Base-by-base conservation (phyloP, 2,888 invertebrate species). In the Metopia argyrocephala region DNA sequence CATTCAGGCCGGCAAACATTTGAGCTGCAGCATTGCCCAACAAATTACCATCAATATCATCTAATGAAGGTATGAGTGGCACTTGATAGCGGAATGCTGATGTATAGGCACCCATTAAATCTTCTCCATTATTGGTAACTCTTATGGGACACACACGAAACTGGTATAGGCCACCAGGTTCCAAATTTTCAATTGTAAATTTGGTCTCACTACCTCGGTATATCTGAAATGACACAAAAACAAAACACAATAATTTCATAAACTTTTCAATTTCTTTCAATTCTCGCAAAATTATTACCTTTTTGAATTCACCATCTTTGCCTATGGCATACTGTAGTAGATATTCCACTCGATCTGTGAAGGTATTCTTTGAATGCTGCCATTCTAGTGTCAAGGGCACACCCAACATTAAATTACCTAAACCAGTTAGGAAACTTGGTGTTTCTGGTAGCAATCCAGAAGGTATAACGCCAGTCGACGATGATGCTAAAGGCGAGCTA, bases 101-200 rank as follows among this genome's bases (percentile, higher is more conserved):
- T 83, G 96, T 95, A 91, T 93, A 94, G 82, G 95, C 93, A 79
- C 96, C 95, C 25, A 85, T 73, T 78, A 92, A 90, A 84, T 95
- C 92, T 85, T 93, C 92, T 1, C 87, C 87, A 50, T 93, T 92
- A 66, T 91, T 91, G 85, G 92, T 91, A 71, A 92, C 89, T 61
- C 97, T 93, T 86, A 96, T 93, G 28, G 95, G 94, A 91, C 95
- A 94, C 83, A 97, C 96, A 71, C 96, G 93, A 86, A 95, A 93
- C 86, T 91, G 91, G 91, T 96, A 96, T 88, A 95, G 95, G 71
- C 93, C 93, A 86, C 95, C 95, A 66, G 94, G 92, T 85, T 95
- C 94, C 88, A 97, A 92, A 87, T 94, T 93, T 91, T 93, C 92
- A 89, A 94, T 90, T 89, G 92, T 92, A 88, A 92, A 93, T 90